Base-by-base conservation (phyloP, 1,140 invertebrate species). In the Chelonus insularis region DNA sequence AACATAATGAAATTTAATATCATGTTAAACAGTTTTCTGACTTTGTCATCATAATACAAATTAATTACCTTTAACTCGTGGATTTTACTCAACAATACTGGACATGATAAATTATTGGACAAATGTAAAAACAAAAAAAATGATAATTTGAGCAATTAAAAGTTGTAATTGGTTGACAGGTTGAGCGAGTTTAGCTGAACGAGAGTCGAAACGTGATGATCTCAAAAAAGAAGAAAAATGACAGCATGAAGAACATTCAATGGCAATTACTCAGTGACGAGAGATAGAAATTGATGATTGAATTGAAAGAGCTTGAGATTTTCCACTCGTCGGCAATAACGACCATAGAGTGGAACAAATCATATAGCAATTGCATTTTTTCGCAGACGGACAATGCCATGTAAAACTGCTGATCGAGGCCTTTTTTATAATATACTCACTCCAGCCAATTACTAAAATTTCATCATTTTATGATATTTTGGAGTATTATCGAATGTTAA, bases 301-400 rank as follows among this genome's bases (percentile, higher is more conserved):
- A 52, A 52, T 52, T 52, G 50, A 52, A 52, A 52, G 50, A 52
- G 16, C 50, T 16, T 29, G 23, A 20, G 47, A 50, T 50, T 52
- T 52, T 52, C 32, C 50, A 36, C 50, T 52, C 50, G 50, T 52
- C 50, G 50, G 32, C 50, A 52, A 52, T 52, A 52, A 52, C 11
- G 47, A 20, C 9, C 23, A 23, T 52, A 36, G 21, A 36, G 50
- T 25, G 16, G 14, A 9, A 51, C 25, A 4, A 29, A 20, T 12
- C 50, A 14, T 16, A 36, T 52, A 6, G 18, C 29, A 18, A 29
- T 16, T 18, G 43, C 14, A 45, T 21, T 18, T 45, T 45, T 12
- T 23, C 47, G 18, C 47, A 9, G 12, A 21, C 50, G 14, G 50
- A 52, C 25, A 36, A 52, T 34, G 23, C n/a, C n/a, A n/a, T n/a